Conservation (phyloP, 1,140 invertebrate genomes). For the Drosophila sproati region DNA sequence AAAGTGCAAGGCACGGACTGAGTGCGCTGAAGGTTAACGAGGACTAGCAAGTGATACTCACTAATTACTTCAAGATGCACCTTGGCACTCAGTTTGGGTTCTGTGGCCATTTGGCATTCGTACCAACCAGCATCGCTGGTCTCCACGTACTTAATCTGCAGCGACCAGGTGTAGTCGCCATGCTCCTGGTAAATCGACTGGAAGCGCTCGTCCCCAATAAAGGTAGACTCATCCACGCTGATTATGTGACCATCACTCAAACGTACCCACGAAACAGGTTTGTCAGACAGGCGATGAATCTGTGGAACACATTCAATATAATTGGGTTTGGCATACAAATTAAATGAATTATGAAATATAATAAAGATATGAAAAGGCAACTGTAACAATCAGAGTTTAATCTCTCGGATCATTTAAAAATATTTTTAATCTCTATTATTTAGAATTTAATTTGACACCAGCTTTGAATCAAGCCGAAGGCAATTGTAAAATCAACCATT, state of each 20-base stretch:
- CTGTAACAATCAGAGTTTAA: no score
- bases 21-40: neutral
- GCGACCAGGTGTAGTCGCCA: slow-evolving; percentile 93
- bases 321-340: no score
- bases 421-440: no score
- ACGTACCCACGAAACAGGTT: slow-evolving; percentile 96
- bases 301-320: slow-evolving; percentile 49
- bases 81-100: slow-evolving; percentile 89
- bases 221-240: slow-evolving; percentile 92
- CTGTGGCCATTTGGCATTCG: slow-evolving; percentile 90
- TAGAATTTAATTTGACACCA: no score
- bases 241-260: slow-evolving; percentile 94
- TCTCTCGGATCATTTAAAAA: no score
- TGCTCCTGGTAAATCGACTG: slow-evolving; percentile 91
- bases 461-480: no score
- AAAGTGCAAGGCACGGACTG: neutral
- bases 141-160: slow-evolving; percentile 90
- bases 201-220: slow-evolving; percentile 95
- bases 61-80: slow-evolving; percentile 89
- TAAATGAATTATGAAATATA: no score
- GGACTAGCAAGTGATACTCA: slow-evolving; percentile 85
- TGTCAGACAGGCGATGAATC: slow-evolving; percentile 93
- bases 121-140: slow-evolving; percentile 88
- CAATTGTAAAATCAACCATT: no score
- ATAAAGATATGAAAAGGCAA: no score